phyloP scores from a whole-genome alignment of 2,113 vertebrate genomes.

The Hiodon tergisus region DNA sequence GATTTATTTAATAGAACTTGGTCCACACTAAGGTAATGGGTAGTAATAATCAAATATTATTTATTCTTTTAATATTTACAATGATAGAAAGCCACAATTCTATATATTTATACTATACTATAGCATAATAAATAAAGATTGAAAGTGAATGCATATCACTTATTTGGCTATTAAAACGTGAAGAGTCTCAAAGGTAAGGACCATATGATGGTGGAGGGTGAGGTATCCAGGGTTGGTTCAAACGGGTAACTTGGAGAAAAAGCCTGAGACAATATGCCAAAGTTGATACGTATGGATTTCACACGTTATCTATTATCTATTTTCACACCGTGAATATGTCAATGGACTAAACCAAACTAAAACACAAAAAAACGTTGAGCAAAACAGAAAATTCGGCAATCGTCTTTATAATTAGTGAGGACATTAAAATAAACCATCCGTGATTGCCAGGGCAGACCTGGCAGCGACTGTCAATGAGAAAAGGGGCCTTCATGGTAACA shows the following conservation, averaged over 20 bases:
- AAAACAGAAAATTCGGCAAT: neutral
- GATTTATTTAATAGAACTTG: slow-evolving; percentile 16
- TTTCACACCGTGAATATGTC: slow-evolving; percentile 1
- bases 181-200: neutral
- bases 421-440: neutral
- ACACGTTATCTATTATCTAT: slow-evolving; percentile 1
- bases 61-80: slow-evolving; percentile 24
- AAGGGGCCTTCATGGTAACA: too few relatives aligned
- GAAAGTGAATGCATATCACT: slow-evolving; percentile 17
- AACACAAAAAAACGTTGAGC: neutral
- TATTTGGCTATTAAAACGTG: slow-evolving; percentile 12
- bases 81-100: slow-evolving; percentile 20
- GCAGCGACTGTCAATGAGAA: too few relatives aligned
- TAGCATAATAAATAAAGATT: slow-evolving; percentile 22
- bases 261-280: slow-evolving; percentile 6
- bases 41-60: slow-evolving; percentile 23
- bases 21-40: slow-evolving; percentile 31
- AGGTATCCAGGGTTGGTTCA: slow-evolving; percentile 4
- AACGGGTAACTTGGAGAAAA: slow-evolving; percentile 14
- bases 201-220: slow-evolving; percentile 4
- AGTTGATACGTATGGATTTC: neutral
- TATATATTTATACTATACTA: slow-evolving; percentile 22
- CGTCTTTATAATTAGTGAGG: neutral
- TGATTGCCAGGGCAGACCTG: neutral
- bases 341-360: neutral